phyloP scores from a whole-genome alignment of 2,888 invertebrate genomes.

The Herminia tarsipennalis region DNA sequence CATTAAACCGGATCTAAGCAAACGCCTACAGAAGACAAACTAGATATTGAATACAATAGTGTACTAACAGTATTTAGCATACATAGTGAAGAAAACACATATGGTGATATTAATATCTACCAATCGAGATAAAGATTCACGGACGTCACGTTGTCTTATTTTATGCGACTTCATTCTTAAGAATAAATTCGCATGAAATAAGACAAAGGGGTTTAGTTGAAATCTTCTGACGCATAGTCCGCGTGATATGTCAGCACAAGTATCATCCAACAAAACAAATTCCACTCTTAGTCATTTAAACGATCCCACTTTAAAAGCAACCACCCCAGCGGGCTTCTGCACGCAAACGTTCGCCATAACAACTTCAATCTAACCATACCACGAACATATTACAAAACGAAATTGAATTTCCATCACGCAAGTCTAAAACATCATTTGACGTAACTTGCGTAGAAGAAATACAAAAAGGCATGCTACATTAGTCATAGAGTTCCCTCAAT shows the following conservation, averaged over 20 bases:
- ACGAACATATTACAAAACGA: constrained; percentile 42
- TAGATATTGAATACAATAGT: constrained; percentile 16
- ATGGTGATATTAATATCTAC: too few relatives aligned
- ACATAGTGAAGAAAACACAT: too few relatives aligned
- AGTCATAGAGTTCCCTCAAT: constrained; percentile 73
- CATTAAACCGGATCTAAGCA: constrained; percentile 17
- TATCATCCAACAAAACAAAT: constrained; percentile 21
- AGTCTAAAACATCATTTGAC: constrained; percentile 40
- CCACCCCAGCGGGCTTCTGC: constrained; percentile 22
- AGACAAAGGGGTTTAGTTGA: constrained; percentile 3
- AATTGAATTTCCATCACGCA: constrained; percentile 48
- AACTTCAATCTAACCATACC: constrained; percentile 25
- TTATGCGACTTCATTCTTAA: too few relatives aligned
- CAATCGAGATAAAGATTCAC: too few relatives aligned
- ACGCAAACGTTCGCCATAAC: constrained; percentile 41
- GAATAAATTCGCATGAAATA: too few relatives aligned
- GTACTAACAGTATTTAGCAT: not conserved
- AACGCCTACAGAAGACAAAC: constrained; percentile 25
- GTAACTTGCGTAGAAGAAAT: constrained; percentile 42
- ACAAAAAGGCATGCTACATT: constrained; percentile 52
- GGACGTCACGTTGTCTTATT: too few relatives aligned
- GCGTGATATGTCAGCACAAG: constrained; percentile 15
- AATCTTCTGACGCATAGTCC: constrained; percentile 14
- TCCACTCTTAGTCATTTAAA: constrained; percentile 30
- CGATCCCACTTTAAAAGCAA: constrained; percentile 18